Conservation (phyloP, 2,113 vertebrate species). For the Engraulis encrasicolus region DNA sequence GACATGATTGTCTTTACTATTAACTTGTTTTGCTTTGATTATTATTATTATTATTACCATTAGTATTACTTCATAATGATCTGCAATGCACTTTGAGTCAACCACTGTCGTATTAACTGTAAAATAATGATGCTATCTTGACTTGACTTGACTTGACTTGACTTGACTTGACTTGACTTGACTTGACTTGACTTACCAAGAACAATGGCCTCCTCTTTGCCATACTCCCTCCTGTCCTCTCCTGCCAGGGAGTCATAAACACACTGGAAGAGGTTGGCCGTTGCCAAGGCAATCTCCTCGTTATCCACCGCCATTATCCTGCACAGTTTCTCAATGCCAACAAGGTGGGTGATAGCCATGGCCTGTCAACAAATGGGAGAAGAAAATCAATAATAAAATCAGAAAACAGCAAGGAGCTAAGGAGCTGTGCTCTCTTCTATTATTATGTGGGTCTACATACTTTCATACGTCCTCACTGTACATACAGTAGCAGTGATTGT, state of each 20-base stretch:
- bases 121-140: no score
- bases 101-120: no score
- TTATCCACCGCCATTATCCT: constrained; percentile 88
- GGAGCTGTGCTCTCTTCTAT: neutral
- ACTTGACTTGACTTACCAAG: no score
- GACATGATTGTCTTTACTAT: no score
- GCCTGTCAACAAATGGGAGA: constrained; percentile 71
- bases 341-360: constrained; percentile 83
- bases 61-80: no score
- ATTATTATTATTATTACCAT: no score
- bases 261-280: constrained; percentile 89
- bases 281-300: constrained; percentile 87
- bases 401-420: neutral
- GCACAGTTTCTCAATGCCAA: constrained; percentile 85
- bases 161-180: no score
- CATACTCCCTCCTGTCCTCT: constrained; percentile 82
- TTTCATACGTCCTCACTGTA: neutral
- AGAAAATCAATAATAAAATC: neutral
- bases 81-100: no score
- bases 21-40: no score
- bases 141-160: no score
- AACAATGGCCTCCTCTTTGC: constrained; percentile 90
- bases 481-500: neutral
- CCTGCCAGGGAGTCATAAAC: constrained; percentile 87
- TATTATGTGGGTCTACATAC: neutral